Evolutionary conservation across 2,113 vertebrate genomes (phyloP), one percentile per base, ranked within the genome.

Genomic region (Gnathonemus longibarbis): DNA sequence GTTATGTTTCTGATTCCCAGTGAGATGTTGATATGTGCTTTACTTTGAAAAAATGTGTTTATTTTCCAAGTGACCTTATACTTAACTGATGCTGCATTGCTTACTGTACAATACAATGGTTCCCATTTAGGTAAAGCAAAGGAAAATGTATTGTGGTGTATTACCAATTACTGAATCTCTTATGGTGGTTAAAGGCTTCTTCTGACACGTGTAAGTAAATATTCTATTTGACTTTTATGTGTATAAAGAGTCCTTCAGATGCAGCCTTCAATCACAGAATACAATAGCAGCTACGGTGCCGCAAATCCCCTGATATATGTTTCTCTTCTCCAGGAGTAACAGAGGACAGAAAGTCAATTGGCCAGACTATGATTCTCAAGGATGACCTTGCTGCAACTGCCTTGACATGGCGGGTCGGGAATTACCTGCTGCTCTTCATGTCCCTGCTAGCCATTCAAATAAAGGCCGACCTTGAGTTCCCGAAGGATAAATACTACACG

Each of bases 321-420:
- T 88, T 45, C 46, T 90, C 90, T 91, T 88, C 91, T 94, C 83
- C 93, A 99, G 98, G 97, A 96, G 91, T 96, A 97, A 95, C 92
- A 95, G 94, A 93, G 94, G 94, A 95, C 93, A 93, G 92, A 92
- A 90, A 89, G 93, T 91, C 91, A 96, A 95, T 95, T 94, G 92
- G 94, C 95, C 97, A 96, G 97, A 99, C 96, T 97, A 99, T 99
- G 98, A 96, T 96, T 97, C 96, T 96, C 87, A 96, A 95, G 94
- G 93, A 96, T 96, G 95, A 95, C 93, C 95, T 95, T 93, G 94
- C 95, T 94, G 95, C 94, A 93, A 92, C 92, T 95, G 93, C 91
- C 89, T 96, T 97, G 96, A 92, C 94, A 91, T 94, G 94, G 95
- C 94, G 94, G 93, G 94, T 93, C 92, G 94, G 95, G 92, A 95